phyloP scores from a whole-genome alignment of 2,113 vertebrate genomes.

The Salvelinus fontinalis region DNA sequence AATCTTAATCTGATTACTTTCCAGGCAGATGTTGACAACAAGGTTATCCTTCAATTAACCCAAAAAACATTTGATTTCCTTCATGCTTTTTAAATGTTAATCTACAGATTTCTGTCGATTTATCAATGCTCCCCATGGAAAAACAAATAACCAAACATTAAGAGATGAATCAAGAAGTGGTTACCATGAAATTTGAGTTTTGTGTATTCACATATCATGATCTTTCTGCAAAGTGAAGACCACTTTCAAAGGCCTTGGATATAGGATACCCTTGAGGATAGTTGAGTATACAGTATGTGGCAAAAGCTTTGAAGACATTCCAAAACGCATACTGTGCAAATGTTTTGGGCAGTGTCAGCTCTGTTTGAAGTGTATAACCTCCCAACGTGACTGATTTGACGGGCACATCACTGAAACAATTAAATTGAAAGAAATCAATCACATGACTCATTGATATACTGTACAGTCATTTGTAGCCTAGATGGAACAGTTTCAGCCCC shows the following conservation, averaged over 20 bases:
- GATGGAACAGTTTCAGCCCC: not conserved
- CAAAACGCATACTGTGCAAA: conserved; percentile 4
- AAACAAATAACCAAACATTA: conserved; percentile 9
- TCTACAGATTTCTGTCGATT: conserved; percentile 18
- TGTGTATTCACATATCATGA: conserved; percentile 9
- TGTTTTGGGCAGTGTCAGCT: too few relatives aligned
- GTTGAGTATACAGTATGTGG: not conserved
- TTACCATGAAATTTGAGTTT: not conserved
- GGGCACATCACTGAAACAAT: not conserved
- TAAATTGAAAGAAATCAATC: not conserved
- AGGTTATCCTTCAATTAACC: conserved; percentile 67
- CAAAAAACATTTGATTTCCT: conserved; percentile 28
- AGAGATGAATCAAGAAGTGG: not conserved
- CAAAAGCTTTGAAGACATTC: not conserved
- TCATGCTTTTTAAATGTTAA: conserved; percentile 16
- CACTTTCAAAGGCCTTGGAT: not conserved
- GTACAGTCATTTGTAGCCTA: not conserved
- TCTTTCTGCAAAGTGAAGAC: not conserved
- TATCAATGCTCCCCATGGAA: not conserved
- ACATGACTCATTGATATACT: not conserved
- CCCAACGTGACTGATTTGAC: not conserved
- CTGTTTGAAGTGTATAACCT: not conserved
- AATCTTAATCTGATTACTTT: conserved; percentile 53
- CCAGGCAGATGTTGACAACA: conserved; percentile 43
- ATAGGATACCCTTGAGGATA: not conserved